Percentiles rank a stretch among this genome's conserved stretches.
These are phyloP conservation scores for Planococcus citri DNA, from an alignment of 1,140 invertebrate species.

Conservation along the genomic window DNA sequence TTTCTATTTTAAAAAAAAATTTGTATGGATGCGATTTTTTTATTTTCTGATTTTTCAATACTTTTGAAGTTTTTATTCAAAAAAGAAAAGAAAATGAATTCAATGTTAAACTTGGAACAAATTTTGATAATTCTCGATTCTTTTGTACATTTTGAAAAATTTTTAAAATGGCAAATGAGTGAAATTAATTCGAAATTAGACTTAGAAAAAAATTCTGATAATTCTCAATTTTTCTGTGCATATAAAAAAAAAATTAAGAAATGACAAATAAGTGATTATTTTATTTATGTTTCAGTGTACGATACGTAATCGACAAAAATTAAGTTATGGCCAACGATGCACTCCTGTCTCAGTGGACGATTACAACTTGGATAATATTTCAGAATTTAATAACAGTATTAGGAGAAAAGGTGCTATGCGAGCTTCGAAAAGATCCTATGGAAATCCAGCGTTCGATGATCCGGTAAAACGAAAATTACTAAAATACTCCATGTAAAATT, in stretches of 20 bases:
- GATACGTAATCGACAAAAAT: slow-evolving; percentile 55
- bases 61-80: too few species aligned
- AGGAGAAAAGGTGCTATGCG: slow-evolving; percentile 50
- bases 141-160: slow-evolving; percentile 10
- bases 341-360: slow-evolving; percentile 75
- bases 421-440: slow-evolving; percentile 71
- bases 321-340: slow-evolving; percentile 68
- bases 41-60: too few species aligned
- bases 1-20: too few species aligned
- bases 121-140: not conserved
- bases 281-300: slow-evolving; percentile 43
- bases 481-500: not conserved
- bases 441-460: slow-evolving; percentile 85
- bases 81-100: too few species aligned
- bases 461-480: slow-evolving; percentile 43
- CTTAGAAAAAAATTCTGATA: slow-evolving; percentile 2
- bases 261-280: not conserved
- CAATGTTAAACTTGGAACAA: too few species aligned
- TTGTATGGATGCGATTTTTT: too few species aligned
- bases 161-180: not conserved
- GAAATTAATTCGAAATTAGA: too few species aligned
- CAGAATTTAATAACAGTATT: slow-evolving; percentile 62
- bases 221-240: not conserved
- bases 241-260: not conserved
- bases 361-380: slow-evolving; percentile 78